phyloP scores from a whole-genome alignment of 2,113 vertebrate species.

The Aix galericulata region DNA sequence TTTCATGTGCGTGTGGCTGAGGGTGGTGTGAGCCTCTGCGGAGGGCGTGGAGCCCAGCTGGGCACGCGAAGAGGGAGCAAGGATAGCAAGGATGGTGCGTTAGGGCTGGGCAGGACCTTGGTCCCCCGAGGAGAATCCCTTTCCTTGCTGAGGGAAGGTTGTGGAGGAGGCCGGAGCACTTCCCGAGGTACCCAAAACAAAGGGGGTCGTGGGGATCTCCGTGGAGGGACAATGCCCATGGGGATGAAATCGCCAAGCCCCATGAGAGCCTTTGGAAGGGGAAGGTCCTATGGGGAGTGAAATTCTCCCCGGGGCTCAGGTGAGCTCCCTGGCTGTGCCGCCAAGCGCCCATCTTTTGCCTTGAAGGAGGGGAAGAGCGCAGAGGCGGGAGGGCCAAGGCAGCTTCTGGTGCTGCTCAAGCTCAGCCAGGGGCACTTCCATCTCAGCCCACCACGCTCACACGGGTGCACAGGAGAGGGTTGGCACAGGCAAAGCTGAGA shows the following conservation, averaged over 20 bases:
- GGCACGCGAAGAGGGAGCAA: neutral
- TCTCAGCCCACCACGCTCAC: neutral
- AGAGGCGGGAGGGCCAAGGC: neutral
- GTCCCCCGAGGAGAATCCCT: neutral
- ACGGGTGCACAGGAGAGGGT: neutral
- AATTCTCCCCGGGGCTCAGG: accelerated
- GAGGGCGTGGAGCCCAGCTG: neutral
- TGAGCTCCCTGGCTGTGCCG: neutral
- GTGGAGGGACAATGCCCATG: neutral
- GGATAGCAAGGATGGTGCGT: neutral
- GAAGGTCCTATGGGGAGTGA: neutral
- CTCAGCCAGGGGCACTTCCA: neutral
- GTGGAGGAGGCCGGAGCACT: neutral
- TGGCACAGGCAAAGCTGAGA: neutral
- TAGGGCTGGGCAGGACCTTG: neutral
- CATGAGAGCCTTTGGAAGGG: neutral
- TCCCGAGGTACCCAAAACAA: neutral
- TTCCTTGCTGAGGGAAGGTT: neutral
- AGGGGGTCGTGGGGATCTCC: neutral
- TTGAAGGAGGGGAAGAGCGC: neutral
- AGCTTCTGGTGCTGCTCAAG: neutral
- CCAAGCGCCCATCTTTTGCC: neutral
- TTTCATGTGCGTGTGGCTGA: accelerated
- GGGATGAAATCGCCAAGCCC: neutral
- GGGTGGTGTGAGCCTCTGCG: neutral